Evolutionary conservation across 2,888 invertebrate species (phyloP), one percentile per base, ranked within the genome.

Genomic region (Agonopterix arenella): DNA sequence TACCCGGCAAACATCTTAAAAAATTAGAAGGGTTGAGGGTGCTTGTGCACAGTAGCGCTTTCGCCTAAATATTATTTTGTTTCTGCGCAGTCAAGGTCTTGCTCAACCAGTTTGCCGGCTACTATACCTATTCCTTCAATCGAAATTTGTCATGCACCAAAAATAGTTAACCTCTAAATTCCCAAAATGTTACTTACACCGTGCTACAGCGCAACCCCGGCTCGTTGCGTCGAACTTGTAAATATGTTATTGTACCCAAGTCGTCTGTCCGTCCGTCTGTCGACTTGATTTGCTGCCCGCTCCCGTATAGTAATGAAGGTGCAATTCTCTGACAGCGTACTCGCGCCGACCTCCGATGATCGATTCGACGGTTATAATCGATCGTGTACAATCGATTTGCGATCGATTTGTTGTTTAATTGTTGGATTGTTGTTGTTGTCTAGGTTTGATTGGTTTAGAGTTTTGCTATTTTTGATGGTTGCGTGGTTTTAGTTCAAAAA

Each of bases 221-320:
- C 53, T 59, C 60, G 68, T 60, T 65, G 66, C 62, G 60, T 51
- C 10, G 51, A 40, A 66, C 76, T 82, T 82, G 81, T 82, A 80
- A 82, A 81, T 82, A 81, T 76, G 67, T 77, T 76, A 81, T 80
- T 80, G 80, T 80, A 73, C 68, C 72, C 68, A 61, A 66, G 64
- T 74, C 75, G 80, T 77, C 77, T 71, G 79, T 80, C 79, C 66
- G 77, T 75, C 73, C 67, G 79, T 76, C 80, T 67, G 72, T 66
- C 67, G 57, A 57, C 62, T 70, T 82, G 80, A 81, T 83, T 80
- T 81, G 83, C 78, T 66, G 66, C 66, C 65, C 62, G 80, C 80
- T 80, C 68, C 81, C 66, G 83, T 80, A 81, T 83, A 75, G 66
- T 76, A 82, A 82, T 83, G 80, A 80, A 78, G 76, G 79, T 70